These are phyloP conservation scores for Okapia johnstoni DNA, from an alignment of 2,113 vertebrate genomes.

Conservation along the genomic window DNA sequence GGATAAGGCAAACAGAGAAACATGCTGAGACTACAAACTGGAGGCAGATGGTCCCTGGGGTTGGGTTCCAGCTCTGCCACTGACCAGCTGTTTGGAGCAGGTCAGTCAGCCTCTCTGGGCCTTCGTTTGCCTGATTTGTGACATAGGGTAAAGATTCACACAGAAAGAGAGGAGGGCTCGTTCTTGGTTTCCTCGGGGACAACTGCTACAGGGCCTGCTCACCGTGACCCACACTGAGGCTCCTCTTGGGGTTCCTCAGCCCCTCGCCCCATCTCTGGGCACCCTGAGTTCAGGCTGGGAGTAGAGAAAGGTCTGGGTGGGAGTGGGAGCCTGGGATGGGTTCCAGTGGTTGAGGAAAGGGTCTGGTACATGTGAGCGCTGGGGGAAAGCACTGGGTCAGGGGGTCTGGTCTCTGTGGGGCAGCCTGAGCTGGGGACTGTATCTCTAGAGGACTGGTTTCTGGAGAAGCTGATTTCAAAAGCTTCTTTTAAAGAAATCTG, in stretches of 20 bases:
- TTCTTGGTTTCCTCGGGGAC: not conserved
- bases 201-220: not conserved
- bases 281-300: not conserved
- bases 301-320: not conserved
- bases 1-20: not conserved
- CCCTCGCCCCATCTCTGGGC: not conserved
- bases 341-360: not conserved
- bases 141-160: not conserved
- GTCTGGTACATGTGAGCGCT: not conserved
- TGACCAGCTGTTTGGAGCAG: not conserved
- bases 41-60: not conserved
- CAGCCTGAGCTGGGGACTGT: not conserved
- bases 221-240: not conserved
- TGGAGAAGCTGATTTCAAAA: constrained; percentile 1
- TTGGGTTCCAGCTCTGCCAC: not conserved
- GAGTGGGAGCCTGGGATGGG: not conserved
- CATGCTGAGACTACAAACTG: not conserved
- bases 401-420: not conserved
- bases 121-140: not conserved
- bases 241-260: not conserved
- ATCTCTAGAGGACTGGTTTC: not conserved
- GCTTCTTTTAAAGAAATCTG: not conserved
- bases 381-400: not conserved
- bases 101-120: not conserved
- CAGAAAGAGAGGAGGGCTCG: not conserved